Conservation (phyloP, 2,113 vertebrate species). For the Haemorhous mexicanus region DNA sequence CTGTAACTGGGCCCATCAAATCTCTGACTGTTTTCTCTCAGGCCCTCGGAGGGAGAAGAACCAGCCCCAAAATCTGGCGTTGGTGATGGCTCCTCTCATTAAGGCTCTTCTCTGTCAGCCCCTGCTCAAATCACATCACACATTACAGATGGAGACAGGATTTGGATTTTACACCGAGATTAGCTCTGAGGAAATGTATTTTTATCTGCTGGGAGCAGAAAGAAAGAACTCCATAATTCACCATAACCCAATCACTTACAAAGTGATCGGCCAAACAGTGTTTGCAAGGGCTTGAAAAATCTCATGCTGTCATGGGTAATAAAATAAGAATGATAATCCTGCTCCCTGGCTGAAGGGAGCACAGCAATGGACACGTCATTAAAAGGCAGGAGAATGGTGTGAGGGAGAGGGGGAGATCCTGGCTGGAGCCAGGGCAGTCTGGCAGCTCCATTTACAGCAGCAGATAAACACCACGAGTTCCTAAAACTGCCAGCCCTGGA, state of each 20-base stretch:
- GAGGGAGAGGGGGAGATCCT: background rate
- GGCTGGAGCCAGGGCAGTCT: slow-evolving; percentile 26
- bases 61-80: background rate
- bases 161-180: background rate
- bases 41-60: background rate
- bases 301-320: slow-evolving; percentile 44
- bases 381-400: slow-evolving; percentile 25
- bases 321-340: slow-evolving; percentile 36
- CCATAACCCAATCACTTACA: slow-evolving; percentile 34
- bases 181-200: slow-evolving; percentile 18
- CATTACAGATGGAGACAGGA: background rate
- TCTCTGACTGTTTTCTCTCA: background rate
- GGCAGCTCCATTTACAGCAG: background rate
- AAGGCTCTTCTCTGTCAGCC: background rate
- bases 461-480: background rate
- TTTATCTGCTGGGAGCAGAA: slow-evolving; percentile 38
- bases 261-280: slow-evolving; percentile 2
- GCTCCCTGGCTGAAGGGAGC: slow-evolving; percentile 6
- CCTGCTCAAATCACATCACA: background rate
- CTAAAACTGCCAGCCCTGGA: background rate
- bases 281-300: slow-evolving; percentile 35
- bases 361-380: slow-evolving; percentile 14
- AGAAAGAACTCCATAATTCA: slow-evolving; percentile 29
- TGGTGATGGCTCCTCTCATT: background rate
- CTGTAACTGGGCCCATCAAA: background rate